These are phyloP conservation scores for Malaclemys terrapin DNA, from an alignment of 2,113 vertebrate genomes.

Conservation along the genomic window DNA sequence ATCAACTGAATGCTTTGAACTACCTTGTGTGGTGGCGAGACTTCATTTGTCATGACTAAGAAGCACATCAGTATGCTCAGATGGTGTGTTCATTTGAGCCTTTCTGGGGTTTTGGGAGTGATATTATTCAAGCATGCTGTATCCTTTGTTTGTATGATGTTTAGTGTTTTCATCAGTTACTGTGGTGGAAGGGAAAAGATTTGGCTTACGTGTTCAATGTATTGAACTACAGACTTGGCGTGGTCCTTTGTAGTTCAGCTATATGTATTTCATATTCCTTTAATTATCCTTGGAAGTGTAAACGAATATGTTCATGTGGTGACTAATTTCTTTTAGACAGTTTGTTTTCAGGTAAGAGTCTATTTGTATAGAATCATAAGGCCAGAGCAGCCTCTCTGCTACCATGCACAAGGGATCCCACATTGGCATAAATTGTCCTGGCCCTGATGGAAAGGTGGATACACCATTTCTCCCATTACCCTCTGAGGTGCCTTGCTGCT, in stretches of 20 bases:
- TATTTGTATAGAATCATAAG: background rate
- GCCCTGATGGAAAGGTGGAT: background rate
- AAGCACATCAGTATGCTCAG: background rate
- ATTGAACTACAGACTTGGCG: background rate
- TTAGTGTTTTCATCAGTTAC: background rate
- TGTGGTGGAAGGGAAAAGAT: background rate
- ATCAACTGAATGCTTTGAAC: slow-evolving; percentile 28
- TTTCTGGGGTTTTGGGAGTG: background rate
- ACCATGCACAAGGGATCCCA: background rate
- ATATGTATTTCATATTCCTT: background rate
- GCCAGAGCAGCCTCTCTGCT: background rate
- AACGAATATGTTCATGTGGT: fast-evolving
- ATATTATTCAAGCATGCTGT: background rate
- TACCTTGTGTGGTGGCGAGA: background rate
- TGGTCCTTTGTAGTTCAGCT: background rate
- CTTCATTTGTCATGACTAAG: slow-evolving; percentile 31
- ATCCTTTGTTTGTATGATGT: background rate
- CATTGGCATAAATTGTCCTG: background rate
- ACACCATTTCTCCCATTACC: background rate
- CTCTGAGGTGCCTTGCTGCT: background rate
- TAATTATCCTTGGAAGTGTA: background rate
- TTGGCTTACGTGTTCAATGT: background rate
- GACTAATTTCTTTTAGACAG: background rate
- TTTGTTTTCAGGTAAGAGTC: background rate
- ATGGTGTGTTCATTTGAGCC: background rate